These are phyloP conservation scores for Trichacis sp. DNA, from an alignment of 2,888 invertebrate species.

Conservation along the genomic window DNA sequence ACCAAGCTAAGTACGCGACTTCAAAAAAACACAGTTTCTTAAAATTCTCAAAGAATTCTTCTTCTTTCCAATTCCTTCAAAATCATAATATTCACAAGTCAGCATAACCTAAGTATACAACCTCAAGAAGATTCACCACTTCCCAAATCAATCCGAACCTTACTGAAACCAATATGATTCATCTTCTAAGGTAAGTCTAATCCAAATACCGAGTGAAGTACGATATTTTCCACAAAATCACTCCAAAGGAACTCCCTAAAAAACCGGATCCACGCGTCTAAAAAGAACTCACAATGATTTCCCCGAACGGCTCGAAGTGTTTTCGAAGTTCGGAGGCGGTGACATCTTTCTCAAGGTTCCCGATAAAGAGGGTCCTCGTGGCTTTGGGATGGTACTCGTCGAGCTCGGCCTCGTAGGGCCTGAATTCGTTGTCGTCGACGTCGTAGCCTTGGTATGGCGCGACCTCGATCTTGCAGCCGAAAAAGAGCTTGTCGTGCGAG, in stretches of 20 bases:
- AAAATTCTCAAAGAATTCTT: too few species aligned
- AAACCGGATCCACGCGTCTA: not conserved
- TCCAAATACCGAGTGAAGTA: too few species aligned
- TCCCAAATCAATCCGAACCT: too few species aligned
- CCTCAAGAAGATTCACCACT: too few species aligned
- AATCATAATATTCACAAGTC: too few species aligned
- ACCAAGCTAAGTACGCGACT: too few species aligned
- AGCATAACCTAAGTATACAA: too few species aligned
- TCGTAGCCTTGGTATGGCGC: slow-evolving; percentile 93
- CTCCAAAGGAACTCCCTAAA: not conserved
- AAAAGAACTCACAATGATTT: slow-evolving; percentile 81
- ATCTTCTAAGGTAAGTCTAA: too few species aligned
- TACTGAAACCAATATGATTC: too few species aligned
- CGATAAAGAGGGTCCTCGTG: slow-evolving; percentile 94
- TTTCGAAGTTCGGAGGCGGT: slow-evolving; percentile 90
- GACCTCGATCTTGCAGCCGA: slow-evolving; percentile 97
- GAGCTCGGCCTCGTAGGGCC: slow-evolving; percentile 93
- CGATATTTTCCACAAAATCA: too few species aligned
- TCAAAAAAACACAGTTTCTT: too few species aligned
- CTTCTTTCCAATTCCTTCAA: too few species aligned
- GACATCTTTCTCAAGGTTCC: slow-evolving; percentile 95
- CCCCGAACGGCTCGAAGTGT: slow-evolving; percentile 94
- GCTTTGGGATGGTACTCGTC: slow-evolving; percentile 98
- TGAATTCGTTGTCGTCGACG: slow-evolving; percentile 84
- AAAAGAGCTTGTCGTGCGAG: slow-evolving; percentile 96